Conservation (phyloP, 2,888 invertebrate species). For the Diogma glabrata region DNA sequence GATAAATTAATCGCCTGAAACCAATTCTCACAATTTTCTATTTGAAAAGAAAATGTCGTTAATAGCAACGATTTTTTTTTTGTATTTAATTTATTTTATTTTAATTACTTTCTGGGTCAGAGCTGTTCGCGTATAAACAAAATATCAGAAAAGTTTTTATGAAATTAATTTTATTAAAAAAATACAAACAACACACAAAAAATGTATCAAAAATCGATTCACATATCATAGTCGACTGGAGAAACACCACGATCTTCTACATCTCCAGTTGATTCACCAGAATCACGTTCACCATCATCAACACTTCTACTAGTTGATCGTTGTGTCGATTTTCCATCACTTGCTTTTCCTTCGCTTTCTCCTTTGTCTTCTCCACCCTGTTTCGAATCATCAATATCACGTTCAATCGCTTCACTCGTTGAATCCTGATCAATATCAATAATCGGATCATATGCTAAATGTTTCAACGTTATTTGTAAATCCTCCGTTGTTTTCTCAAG, state of each 20-base stretch:
- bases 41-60: too few species aligned
- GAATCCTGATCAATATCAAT: constrained; percentile 8
- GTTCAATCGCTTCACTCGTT: not conserved
- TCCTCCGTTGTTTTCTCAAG: not conserved
- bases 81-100: too few species aligned
- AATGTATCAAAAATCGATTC: not conserved
- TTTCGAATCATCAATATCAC: not conserved
- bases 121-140: too few species aligned
- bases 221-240: constrained; percentile 1
- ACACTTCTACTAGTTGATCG: constrained; percentile 3
- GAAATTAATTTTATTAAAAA: too few species aligned
- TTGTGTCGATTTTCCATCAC: constrained; percentile 4
- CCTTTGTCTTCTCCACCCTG: not conserved
- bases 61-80: too few species aligned
- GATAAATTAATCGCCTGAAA: too few species aligned
- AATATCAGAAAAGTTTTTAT: too few species aligned
- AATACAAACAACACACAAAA: too few species aligned
- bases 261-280: not conserved
- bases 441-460: not conserved
- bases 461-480: not conserved
- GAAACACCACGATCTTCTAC: constrained; percentile 2
- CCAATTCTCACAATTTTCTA: too few species aligned
- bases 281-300: not conserved
- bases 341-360: not conserved
- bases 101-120: too few species aligned